These are phyloP conservation scores for Cenopis cana DNA, from an alignment of 2,888 invertebrate species.

Conservation along the genomic window DNA sequence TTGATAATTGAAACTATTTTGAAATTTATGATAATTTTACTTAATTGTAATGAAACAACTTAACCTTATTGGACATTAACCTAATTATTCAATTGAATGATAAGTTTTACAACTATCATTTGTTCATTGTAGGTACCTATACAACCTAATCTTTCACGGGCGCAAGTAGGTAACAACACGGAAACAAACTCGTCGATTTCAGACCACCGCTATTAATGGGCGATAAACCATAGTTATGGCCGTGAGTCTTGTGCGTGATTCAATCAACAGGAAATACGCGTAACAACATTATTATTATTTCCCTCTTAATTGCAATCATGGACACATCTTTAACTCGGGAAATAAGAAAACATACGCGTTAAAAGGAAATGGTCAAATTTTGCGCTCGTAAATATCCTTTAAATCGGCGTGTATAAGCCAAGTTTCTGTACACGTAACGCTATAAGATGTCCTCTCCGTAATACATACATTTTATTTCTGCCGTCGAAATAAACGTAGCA, in stretches of 20 bases:
- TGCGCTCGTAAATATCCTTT: constrained; percentile 28
- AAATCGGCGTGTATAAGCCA: constrained; percentile 29
- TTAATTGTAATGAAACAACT: no score
- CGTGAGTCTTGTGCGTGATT: constrained; percentile 31
- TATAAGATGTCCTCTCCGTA: constrained; percentile 52
- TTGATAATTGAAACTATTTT: no score
- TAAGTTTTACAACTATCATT: not conserved
- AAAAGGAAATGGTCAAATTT: constrained; percentile 2
- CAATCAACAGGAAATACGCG: constrained; percentile 31
- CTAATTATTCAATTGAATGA: constrained; percentile 1
- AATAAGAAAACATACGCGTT: constrained; percentile 4
- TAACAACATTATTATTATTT: constrained; percentile 24
- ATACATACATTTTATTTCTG: constrained; percentile 59
- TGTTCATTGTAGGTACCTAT: constrained; percentile 27
- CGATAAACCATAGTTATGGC: constrained; percentile 37
- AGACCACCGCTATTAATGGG: constrained; percentile 27
- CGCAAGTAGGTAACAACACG: constrained; percentile 29
- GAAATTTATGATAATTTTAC: no score
- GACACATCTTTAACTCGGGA: not conserved
- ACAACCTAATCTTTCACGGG: constrained; percentile 12
- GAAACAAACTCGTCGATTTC: constrained; percentile 33
- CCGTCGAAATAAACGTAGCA: constrained; percentile 74
- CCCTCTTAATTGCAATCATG: constrained; percentile 15
- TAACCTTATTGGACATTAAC: no score
- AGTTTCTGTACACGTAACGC: constrained; percentile 47